Evolutionary conservation across 2,797 vertebrate genomes (phyloP), one percentile per base, ranked within the genome.

Genomic region (Etheostoma nigrum): DNA sequence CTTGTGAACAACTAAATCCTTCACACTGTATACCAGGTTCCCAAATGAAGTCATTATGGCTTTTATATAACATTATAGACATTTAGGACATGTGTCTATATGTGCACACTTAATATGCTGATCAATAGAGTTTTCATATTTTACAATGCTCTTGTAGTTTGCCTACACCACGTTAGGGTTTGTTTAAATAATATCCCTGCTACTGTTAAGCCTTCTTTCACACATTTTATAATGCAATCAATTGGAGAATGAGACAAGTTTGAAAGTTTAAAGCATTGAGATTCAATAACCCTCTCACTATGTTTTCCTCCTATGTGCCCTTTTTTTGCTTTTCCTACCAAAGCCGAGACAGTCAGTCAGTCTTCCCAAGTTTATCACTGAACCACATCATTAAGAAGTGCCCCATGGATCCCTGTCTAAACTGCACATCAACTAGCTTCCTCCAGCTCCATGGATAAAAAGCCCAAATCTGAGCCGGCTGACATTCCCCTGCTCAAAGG

Each of bases 381-480:
- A 89, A 88, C 81, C 91, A 90, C 89, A 92, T 92, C 92, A 93
- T 93, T 95, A 92, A 91, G 89, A 87, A 88, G 81, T 83, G 89
- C 88, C 88, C 88, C 86, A 87, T 74, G 86, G 89, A 92, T 89
- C 78, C 83, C 82, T 89, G 86, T 92, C 90, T 92, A 88, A 91
- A 89, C 88, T 88, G 75, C 85, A 86, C 52, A 75, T 90, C 76
- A 63, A 88, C 85, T 85, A 72, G 74, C 84, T 88, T 87, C 85
- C 74, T 72, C 79, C 72, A 88, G 90, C 78, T 91, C 90, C 90
- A 91, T 66, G 86, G 89, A 91, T 90, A 76, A 91, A 93, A 92
- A 88, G 83, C 89, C 88, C 86, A 86, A 92, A 90, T 85, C 91
- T 92, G 93, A 90, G 84, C 85, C 49, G 82, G 88, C 88, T 93